Evolutionary conservation across 23 tunicate genomes (phyloP).

Genomic region (Ascidia mentula): DNA sequence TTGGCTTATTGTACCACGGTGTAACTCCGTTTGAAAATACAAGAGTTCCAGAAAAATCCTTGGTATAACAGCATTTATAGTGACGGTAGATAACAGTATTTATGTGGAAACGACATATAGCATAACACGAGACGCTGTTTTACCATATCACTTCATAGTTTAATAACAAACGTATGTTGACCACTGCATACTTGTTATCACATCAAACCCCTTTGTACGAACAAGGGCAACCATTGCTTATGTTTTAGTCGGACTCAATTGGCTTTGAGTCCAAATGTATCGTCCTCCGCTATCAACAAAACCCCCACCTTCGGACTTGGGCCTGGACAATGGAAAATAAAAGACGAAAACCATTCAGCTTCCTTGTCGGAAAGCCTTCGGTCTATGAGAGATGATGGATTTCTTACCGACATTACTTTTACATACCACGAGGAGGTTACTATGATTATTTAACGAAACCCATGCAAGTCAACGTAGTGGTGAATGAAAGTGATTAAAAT

Average conservation of each 20-base stretch:
- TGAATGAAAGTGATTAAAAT: too few relatives aligned
- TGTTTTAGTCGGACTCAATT: not conserved
- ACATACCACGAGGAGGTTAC: slow-evolving; percentile 21
- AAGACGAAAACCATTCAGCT: slow-evolving; percentile 34
- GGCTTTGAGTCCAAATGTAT: not conserved
- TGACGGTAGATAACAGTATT: not conserved
- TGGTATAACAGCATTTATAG: not conserved
- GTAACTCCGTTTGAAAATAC: too few relatives aligned
- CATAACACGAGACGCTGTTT: not conserved
- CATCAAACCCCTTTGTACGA: not conserved
- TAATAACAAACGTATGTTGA: not conserved
- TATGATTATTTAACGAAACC: not conserved
- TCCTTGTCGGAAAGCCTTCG: slow-evolving; percentile 18
- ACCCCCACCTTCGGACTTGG: slow-evolving; percentile 47
- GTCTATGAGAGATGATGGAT: slow-evolving; percentile 14
- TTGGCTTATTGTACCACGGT: too few relatives aligned
- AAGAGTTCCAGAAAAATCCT: too few relatives aligned
- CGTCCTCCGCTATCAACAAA: slow-evolving; percentile 26
- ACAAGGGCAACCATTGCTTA: not conserved
- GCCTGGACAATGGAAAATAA: slow-evolving; percentile 50
- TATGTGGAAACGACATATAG: not conserved
- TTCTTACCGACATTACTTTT: slow-evolving; percentile 46
- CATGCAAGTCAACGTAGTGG: too few relatives aligned
- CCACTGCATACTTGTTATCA: not conserved
- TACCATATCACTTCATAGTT: not conserved